These are phyloP conservation scores for Micropterix aruncella DNA, from an alignment of 2,888 invertebrate species.

Conservation along the genomic window DNA sequence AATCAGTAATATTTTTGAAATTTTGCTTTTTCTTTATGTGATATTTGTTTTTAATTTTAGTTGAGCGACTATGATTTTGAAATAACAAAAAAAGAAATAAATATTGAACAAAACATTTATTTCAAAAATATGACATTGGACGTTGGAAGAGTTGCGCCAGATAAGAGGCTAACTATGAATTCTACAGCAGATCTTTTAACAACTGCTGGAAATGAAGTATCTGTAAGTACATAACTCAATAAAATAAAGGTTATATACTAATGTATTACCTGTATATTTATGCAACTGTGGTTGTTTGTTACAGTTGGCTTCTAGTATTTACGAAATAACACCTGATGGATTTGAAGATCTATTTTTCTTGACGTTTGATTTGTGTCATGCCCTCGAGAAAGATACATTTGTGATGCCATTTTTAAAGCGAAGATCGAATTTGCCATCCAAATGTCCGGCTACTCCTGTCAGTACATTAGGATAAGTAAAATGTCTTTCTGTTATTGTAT, in stretches of 20 bases:
- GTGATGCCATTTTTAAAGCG: background rate
- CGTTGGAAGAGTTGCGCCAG: background rate
- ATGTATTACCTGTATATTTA: too few relatives aligned
- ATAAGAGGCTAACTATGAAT: background rate
- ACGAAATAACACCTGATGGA: background rate
- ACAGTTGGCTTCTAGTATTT: background rate
- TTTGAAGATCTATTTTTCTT: too few relatives aligned
- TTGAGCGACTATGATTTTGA: too few relatives aligned
- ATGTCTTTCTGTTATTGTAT: too few relatives aligned
- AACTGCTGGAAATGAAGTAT: background rate
- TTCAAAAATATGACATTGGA: background rate
- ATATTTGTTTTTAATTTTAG: too few relatives aligned
- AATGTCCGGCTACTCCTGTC: background rate
- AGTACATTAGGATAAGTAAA: too few relatives aligned
- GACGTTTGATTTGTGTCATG: background rate
- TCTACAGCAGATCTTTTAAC: background rate
- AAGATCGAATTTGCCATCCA: background rate
- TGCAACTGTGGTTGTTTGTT: too few relatives aligned
- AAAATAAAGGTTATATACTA: too few relatives aligned
- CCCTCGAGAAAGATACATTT: background rate
- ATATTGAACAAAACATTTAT: background rate
- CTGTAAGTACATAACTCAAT: too few relatives aligned
- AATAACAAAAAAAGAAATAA: too few relatives aligned
- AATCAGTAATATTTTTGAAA: too few relatives aligned
- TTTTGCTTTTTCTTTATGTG: too few relatives aligned